A percentile compares a stretch with the other conserved stretches of the same genome.
These are phyloP conservation scores for Anguilla anguilla DNA, from an alignment of 2,797 vertebrate genomes.

Conservation along the genomic window DNA sequence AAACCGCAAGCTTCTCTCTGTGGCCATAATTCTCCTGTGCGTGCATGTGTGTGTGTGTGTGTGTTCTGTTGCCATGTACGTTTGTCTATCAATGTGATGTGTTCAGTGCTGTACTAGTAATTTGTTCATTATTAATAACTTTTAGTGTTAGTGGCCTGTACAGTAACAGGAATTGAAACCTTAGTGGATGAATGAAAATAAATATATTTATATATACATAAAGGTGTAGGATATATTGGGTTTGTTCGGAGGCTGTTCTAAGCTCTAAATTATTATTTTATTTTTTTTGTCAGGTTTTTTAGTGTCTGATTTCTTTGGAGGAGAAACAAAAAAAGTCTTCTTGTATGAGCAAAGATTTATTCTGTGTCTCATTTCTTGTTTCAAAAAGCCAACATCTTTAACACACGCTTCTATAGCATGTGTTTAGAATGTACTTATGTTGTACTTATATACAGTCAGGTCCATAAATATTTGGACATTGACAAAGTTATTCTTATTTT, in stretches of 20 bases:
- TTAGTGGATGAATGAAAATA: constrained; percentile 69
- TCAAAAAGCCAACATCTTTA: constrained; percentile 18
- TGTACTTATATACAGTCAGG: no score
- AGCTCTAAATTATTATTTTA: not conserved
- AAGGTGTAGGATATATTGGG: constrained; percentile 39
- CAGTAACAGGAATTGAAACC: constrained; percentile 52
- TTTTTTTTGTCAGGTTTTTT: constrained; percentile 2
- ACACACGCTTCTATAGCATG: constrained; percentile 31
- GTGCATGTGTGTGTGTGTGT: not conserved
- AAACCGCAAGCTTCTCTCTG: not conserved
- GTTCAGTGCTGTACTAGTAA: constrained; percentile 12
- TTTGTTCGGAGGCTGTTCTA: constrained; percentile 41
- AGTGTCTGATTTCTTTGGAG: not conserved
- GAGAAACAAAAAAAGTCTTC: not conserved
- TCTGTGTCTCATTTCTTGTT: not conserved
- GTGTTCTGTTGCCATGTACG: not conserved
- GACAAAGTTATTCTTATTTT: no score
- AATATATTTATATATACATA: constrained; percentile 55
- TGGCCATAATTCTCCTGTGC: not conserved
- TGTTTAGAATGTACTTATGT: constrained; percentile 39
- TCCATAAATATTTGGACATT: no score
- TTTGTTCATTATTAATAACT: constrained; percentile 18
- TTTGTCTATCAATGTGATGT: not conserved
- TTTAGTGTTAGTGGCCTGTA: constrained; percentile 45
- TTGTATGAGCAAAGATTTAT: not conserved